Percentiles rank a stretch among this genome's conserved stretches.
Conservation (phyloP, 1,140 invertebrate genomes). For the Drosophila persimilis region DNA sequence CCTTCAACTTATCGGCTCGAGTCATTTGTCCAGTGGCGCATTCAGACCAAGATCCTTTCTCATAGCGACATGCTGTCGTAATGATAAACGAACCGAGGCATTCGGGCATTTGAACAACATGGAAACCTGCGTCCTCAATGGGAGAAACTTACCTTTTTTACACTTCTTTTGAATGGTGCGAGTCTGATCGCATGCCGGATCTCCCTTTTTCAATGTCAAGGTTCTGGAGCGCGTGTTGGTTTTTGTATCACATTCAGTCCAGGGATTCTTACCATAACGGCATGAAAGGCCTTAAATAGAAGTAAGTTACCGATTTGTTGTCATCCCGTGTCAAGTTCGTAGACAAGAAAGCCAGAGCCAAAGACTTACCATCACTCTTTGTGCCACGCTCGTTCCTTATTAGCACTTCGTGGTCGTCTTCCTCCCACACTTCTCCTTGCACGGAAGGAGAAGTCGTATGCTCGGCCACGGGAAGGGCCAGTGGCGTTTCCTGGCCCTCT, state of each 20-base stretch:
- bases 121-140: not conserved
- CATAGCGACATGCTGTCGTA: conserved; percentile 88
- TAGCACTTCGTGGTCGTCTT: conserved; percentile 89
- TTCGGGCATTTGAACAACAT: not conserved
- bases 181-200: conserved; percentile 90
- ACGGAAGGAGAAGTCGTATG: conserved; percentile 75
- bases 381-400: conserved; percentile 89
- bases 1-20: conserved; percentile 88
- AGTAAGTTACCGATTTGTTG: not conserved
- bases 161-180: conserved; percentile 95
- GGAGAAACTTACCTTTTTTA: conserved; percentile 89
- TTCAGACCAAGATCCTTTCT: conserved; percentile 92
- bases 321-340: no score
- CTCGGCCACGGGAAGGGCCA: conserved; percentile 77
- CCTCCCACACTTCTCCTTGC: conserved; percentile 86
- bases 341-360: no score
- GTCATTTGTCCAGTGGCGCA: conserved; percentile 88
- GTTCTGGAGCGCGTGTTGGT: conserved; percentile 91
- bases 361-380: conserved; percentile 84
- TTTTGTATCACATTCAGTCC: conserved; percentile 93
- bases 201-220: conserved; percentile 92
- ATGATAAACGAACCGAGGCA: not conserved
- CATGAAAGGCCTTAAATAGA: conserved; percentile 84
- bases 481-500: conserved; percentile 77
- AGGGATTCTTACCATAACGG: conserved; percentile 91